Percentiles rank a stretch among this genome's conserved stretches.
Conservation (phyloP, 2,113 vertebrate genomes). For the Pterocles orientalis region DNA sequence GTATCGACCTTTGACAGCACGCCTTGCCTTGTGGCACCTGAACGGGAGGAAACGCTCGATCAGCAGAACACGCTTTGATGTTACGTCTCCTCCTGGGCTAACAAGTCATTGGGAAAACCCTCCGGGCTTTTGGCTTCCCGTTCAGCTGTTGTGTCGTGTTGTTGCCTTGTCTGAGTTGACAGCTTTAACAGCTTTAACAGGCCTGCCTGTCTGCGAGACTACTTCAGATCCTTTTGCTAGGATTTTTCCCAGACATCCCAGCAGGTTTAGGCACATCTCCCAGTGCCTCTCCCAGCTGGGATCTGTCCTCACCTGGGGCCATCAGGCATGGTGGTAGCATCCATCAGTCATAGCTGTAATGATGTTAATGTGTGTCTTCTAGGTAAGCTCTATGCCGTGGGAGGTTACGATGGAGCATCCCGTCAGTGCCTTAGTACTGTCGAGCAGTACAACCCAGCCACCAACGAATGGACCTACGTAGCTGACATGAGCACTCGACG, state of each 20-base stretch:
- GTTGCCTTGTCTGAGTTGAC: not conserved
- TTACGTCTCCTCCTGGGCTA: not conserved
- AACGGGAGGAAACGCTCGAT: not conserved
- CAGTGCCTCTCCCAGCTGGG: not conserved
- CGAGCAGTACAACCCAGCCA: constrained; percentile 90
- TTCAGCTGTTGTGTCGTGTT: not conserved
- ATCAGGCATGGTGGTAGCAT: rapidly evolving
- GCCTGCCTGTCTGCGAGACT: rapidly evolving
- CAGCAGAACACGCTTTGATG: not conserved
- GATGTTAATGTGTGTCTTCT: not conserved
- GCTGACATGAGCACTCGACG: constrained; percentile 96
- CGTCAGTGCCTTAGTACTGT: constrained; percentile 96
- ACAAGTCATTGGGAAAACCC: not conserved
- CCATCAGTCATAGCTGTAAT: rapidly evolving
- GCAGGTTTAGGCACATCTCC: not conserved
- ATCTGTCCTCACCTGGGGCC: not conserved
- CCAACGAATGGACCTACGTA: constrained; percentile 91
- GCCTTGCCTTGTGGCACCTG: not conserved
- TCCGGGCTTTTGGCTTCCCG: not conserved
- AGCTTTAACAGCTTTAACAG: not conserved
- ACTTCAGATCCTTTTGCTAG: rapidly evolving
- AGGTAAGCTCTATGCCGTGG: constrained; percentile 95
- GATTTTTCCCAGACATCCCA: not conserved
- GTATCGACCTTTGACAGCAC: not conserved
- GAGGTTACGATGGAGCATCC: constrained; percentile 93